Evolutionary conservation across 2,888 invertebrate genomes (phyloP).

Genomic region (Drosophila buzzatii): DNA sequence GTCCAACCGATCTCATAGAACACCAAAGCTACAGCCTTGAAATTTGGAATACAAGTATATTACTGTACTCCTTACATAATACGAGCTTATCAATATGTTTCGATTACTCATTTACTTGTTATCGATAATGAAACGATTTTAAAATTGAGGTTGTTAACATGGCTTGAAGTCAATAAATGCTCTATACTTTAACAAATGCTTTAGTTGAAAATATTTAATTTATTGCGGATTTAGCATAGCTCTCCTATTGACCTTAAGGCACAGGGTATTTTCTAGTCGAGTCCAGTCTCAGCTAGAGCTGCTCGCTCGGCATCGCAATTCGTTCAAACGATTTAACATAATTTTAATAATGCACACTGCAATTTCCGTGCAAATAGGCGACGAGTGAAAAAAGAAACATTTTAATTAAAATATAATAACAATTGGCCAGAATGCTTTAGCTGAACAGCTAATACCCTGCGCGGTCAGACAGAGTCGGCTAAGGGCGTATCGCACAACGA

Average conservation of each 20-base stretch:
- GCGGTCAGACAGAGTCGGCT: not conserved
- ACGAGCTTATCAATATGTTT: not conserved
- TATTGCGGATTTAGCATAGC: too few species aligned
- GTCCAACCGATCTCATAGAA: not conserved
- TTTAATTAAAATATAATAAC: constrained; percentile 69
- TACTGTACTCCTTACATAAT: not conserved
- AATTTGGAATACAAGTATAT: not conserved
- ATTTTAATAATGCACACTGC: constrained; percentile 40
- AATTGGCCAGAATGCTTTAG: constrained; percentile 15
- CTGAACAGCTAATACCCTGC: not conserved
- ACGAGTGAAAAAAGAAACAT: constrained; percentile 60
- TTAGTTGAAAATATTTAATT: too few species aligned
- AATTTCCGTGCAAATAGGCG: constrained; percentile 41
- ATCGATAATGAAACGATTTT: not conserved
- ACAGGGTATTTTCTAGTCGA: not conserved
- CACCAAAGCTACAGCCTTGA: not conserved
- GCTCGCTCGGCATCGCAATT: constrained; percentile 1
- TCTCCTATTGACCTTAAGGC: too few species aligned
- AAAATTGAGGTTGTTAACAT: not conserved
- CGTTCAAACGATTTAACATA: constrained; percentile 23
- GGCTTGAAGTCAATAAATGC: not conserved
- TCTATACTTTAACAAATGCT: too few species aligned
- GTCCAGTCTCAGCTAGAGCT: not conserved
- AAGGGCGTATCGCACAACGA: not conserved
- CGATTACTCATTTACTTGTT: not conserved